Conservation (phyloP, 2,797 vertebrate genomes). For the Enteromius viviparus region DNA sequence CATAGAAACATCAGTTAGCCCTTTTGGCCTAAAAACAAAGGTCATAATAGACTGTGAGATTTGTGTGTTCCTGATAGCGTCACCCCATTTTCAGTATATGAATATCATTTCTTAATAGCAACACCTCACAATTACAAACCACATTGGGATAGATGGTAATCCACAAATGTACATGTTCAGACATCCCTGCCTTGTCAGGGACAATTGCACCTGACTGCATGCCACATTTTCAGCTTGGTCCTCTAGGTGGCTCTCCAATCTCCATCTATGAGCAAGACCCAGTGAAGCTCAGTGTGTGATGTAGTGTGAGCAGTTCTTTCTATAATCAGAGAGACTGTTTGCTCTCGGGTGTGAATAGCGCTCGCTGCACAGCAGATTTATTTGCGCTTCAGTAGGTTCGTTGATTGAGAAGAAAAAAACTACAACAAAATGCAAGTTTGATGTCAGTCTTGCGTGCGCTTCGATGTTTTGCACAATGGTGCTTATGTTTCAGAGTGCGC, state of each 20-base stretch:
- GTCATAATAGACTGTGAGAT: neutral
- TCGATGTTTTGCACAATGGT: neutral
- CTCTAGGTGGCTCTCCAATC: constrained; percentile 42
- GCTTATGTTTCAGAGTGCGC: neutral
- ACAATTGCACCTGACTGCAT: neutral
- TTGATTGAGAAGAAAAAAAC: neutral
- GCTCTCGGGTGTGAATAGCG: neutral
- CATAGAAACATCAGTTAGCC: neutral
- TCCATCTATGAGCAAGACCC: constrained; percentile 7
- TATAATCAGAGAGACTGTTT: neutral
- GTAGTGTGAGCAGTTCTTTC: neutral
- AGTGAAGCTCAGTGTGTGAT: neutral
- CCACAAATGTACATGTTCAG: neutral
- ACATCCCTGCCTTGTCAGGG: neutral
- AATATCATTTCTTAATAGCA: neutral
- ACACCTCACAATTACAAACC: neutral
- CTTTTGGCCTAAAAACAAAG: neutral
- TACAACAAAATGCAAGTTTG: neutral
- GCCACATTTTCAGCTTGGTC: neutral
- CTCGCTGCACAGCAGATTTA: neutral
- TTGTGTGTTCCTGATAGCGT: neutral
- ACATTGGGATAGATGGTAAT: too few species aligned
- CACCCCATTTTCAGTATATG: neutral
- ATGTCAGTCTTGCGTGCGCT: too few species aligned
- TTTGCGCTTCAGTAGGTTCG: neutral